phyloP scores from a whole-genome alignment of 1,140 invertebrate genomes.

The Brachionus rotundiformis region DNA sequence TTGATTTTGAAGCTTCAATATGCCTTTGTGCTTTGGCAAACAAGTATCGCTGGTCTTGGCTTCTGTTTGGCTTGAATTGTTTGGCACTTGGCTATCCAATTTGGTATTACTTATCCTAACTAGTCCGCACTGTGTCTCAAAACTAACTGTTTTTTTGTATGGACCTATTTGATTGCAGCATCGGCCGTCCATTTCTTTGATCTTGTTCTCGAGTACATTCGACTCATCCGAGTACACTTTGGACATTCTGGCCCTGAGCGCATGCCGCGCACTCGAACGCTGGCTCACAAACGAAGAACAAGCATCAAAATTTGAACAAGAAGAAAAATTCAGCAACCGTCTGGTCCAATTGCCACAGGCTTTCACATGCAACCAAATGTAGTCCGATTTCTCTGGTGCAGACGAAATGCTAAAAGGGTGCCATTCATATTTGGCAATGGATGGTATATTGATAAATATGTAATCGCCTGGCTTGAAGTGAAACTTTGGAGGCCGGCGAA shows the following conservation, averaged over 20 bases:
- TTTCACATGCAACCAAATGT: constrained; percentile 88
- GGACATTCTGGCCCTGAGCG: constrained; percentile 20
- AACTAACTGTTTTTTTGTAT: background rate
- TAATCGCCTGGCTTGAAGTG: constrained; percentile 90
- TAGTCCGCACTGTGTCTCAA: background rate
- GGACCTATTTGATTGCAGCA: background rate
- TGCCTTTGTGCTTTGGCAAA: constrained; percentile 5
- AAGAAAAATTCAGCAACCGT: constrained; percentile 81
- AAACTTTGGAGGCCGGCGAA: constrained; percentile 80
- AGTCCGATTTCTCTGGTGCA: constrained; percentile 86
- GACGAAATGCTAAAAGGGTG: constrained; percentile 95
- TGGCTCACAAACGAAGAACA: background rate
- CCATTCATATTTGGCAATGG: constrained; percentile 89
- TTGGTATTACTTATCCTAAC: background rate
- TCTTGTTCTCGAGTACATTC: background rate
- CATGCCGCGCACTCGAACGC: background rate
- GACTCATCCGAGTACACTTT: constrained; percentile 25
- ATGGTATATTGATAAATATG: constrained; percentile 87
- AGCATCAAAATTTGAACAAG: constrained; percentile 14
- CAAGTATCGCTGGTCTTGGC: background rate
- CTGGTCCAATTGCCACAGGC: constrained; percentile 93
- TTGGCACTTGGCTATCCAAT: constrained; percentile 9
- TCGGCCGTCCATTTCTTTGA: background rate
- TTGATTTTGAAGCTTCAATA: background rate
- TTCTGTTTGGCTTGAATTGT: background rate